Evolutionary conservation across 2,888 invertebrate genomes (phyloP).

Genomic region (Calephelis perditalis): DNA sequence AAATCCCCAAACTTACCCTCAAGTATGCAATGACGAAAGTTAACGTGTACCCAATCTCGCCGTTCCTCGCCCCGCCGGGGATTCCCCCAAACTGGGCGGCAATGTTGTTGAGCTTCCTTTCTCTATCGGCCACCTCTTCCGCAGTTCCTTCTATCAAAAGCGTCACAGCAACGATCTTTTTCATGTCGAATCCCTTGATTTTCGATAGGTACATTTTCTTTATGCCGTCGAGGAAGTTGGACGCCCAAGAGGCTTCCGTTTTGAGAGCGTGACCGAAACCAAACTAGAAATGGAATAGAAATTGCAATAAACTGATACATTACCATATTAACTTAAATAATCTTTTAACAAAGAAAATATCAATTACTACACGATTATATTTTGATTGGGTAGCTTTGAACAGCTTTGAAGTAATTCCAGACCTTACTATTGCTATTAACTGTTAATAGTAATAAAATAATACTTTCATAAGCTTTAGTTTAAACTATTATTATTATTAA

Average conservation of each 20-base stretch:
- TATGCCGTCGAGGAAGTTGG: conserved; percentile 85
- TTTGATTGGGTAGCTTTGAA: no score
- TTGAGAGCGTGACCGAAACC: conserved; percentile 92
- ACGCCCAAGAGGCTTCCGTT: conserved; percentile 78
- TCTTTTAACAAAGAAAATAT: no score
- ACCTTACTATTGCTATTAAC: no score
- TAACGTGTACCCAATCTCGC: conserved; percentile 95
- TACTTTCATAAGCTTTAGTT: no score
- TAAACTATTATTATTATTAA: no score
- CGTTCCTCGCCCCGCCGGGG: conserved; percentile 95
- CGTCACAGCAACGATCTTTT: conserved; percentile 93
- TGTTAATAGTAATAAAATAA: no score
- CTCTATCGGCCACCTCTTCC: conserved; percentile 81
- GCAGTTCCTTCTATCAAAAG: conserved; percentile 92
- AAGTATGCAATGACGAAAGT: conserved; percentile 99
- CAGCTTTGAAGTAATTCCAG: no score
- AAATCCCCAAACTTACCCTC: conserved; percentile 78
- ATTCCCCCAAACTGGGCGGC: conserved; percentile 88
- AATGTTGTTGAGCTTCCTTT: conserved; percentile 85
- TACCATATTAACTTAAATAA: no score
- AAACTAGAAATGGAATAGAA: conserved; percentile 78
- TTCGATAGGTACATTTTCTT: conserved; percentile 93
- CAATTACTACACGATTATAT: no score
- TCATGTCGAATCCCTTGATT: conserved; percentile 88
- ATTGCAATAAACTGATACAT: no score